A percentile compares a stretch with the other conserved stretches of the same genome.
phyloP scores from a whole-genome alignment of 1,140 invertebrate species.

The Lepidurus packardi region DNA sequence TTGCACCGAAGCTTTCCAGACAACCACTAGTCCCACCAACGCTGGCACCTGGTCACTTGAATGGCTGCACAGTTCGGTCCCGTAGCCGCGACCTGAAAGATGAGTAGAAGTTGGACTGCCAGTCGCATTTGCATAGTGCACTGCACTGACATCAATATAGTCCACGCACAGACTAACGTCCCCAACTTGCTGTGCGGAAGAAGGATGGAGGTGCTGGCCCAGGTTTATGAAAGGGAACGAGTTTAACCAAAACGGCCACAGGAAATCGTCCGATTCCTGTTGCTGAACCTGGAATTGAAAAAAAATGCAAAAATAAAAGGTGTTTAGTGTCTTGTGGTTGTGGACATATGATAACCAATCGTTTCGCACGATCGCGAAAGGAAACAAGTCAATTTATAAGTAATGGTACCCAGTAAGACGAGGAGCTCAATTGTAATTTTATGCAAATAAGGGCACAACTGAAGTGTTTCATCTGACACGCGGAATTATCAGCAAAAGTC shows the following conservation, averaged over 20 bases:
- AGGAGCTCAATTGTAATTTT: not conserved
- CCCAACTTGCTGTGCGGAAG: not conserved
- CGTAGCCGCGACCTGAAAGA: not conserved
- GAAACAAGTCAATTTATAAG: not conserved
- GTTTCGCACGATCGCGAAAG: not conserved
- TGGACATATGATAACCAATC: not conserved
- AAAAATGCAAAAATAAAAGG: no score
- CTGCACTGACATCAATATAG: not conserved
- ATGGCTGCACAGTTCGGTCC: not conserved
- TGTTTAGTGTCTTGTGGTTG: no score
- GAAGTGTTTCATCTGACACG: not conserved
- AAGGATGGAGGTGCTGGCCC: not conserved
- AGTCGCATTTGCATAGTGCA: not conserved
- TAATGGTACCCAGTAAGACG: not conserved
- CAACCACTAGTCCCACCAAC: not conserved
- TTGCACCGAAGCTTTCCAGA: not conserved
- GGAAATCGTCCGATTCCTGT: not conserved
- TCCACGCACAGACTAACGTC: slow-evolving; percentile 12
- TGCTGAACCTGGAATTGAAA: not conserved
- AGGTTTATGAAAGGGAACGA: not conserved
- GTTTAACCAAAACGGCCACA: not conserved
- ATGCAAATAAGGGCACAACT: not conserved
- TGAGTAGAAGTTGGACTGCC: not conserved
- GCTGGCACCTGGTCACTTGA: slow-evolving; percentile 6
- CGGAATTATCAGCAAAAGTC: not conserved